Evolutionary conservation across 2,888 invertebrate species (phyloP).

Genomic region (Drosophila formosana): DNA sequence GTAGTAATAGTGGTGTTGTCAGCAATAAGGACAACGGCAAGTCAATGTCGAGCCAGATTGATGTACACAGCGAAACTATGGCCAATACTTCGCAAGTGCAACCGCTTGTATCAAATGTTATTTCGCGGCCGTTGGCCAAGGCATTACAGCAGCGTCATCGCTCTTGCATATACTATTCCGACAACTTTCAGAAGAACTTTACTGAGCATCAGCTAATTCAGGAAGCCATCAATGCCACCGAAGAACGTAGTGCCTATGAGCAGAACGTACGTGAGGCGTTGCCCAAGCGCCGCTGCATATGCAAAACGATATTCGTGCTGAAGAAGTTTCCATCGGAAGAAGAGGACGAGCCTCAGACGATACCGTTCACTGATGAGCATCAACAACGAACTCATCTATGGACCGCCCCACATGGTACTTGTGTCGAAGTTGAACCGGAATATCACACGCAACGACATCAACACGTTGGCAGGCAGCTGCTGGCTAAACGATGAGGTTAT

Average conservation of each 20-base stretch:
- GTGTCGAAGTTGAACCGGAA: conserved; percentile 86
- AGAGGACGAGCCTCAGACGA: conserved; percentile 86
- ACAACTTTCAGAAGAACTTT: conserved; percentile 33
- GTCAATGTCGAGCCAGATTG: background rate
- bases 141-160: conserved; percentile 41
- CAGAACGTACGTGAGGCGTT: too few species aligned
- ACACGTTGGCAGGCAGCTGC: conserved; percentile 92
- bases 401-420: conserved; percentile 87
- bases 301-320: too few species aligned
- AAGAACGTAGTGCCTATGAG: too few species aligned
- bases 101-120: background rate
- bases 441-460: conserved; percentile 92
- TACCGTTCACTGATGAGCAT: conserved; percentile 89
- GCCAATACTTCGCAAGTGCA: background rate
- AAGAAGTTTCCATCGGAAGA: too few species aligned
- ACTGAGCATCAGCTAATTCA: conserved; percentile 6
- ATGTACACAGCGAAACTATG: background rate
- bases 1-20: conserved; percentile 1
- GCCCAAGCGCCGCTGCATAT: too few species aligned
- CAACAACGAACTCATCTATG: conserved; percentile 87
- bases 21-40: conserved; percentile 5
- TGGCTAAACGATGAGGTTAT: conserved; percentile 99
- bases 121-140: conserved; percentile 32
- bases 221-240: too few species aligned
- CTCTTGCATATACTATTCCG: conserved; percentile 21